phyloP scores from a whole-genome alignment of 2,888 invertebrate genomes.

The Philhelius pedissequus region DNA sequence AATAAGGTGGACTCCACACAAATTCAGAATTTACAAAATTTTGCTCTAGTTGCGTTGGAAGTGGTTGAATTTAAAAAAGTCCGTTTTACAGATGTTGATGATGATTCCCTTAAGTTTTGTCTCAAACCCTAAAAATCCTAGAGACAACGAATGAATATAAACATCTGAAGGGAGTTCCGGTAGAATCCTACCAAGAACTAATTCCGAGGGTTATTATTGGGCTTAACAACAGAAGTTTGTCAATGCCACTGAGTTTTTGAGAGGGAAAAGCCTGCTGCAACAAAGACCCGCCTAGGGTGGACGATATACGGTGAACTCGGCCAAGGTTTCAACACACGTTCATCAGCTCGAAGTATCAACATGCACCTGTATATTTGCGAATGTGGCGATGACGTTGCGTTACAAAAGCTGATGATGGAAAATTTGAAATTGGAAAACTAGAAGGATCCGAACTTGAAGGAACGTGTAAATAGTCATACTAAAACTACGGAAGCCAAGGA shows the following conservation, averaged over 20 bases:
- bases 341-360: not conserved
- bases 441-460: constrained; percentile 26
- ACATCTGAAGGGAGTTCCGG: constrained; percentile 40
- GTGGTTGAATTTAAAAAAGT: too few relatives aligned
- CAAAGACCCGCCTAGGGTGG: constrained; percentile 58
- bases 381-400: too few relatives aligned
- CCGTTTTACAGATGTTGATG: too few relatives aligned
- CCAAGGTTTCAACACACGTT: not conserved
- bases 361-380: too few relatives aligned
- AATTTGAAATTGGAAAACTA: not conserved
- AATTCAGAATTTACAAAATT: too few relatives aligned
- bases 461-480: constrained; percentile 23
- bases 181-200: constrained; percentile 32
- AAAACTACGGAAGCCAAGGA: constrained; percentile 20
- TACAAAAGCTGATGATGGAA: too few relatives aligned
- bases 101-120: too few relatives aligned
- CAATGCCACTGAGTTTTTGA: constrained; percentile 37
- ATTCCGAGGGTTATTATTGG: constrained; percentile 39
- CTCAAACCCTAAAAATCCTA: constrained; percentile 19
- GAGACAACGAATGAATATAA: constrained; percentile 30
- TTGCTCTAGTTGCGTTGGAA: too few relatives aligned
- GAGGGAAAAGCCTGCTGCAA: constrained; percentile 51
- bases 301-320: constrained; percentile 27
- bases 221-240: constrained; percentile 39
- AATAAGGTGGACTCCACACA: too few relatives aligned